Percentiles rank a stretch among this genome's conserved stretches.
These are phyloP conservation scores for Smittia aterrima DNA, from an alignment of 2,888 invertebrate species.

Conservation along the genomic window DNA sequence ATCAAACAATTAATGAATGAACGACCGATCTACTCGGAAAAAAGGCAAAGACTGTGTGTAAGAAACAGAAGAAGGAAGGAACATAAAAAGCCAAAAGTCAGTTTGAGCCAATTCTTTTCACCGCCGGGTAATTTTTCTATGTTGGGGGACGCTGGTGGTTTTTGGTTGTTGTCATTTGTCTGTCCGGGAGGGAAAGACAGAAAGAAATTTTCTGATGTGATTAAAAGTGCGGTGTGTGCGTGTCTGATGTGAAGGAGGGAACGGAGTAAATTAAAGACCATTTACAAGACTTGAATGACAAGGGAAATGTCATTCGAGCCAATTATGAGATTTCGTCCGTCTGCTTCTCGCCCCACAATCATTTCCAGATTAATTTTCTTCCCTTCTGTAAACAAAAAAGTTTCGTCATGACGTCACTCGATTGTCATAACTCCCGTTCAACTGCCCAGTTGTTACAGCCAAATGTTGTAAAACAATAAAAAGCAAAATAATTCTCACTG, in stretches of 20 bases:
- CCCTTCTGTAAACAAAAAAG: not conserved
- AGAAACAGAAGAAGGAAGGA: slow-evolving; percentile 15
- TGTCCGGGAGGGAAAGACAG: not conserved
- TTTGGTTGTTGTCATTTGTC: slow-evolving; percentile 17
- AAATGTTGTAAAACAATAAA: slow-evolving; percentile 39
- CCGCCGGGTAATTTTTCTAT: not conserved
- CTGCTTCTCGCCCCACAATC: not conserved
- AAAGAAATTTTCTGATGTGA: slow-evolving; percentile 24
- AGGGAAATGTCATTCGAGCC: slow-evolving; percentile 29
- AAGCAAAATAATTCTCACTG: slow-evolving; percentile 13
- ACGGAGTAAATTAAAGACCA: slow-evolving; percentile 33
- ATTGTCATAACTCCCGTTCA: slow-evolving; percentile 16
- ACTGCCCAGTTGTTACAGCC: slow-evolving; percentile 25
- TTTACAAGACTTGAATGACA: slow-evolving; percentile 20
- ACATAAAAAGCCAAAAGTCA: slow-evolving; percentile 28
- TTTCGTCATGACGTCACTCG: slow-evolving; percentile 8
- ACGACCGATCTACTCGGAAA: not conserved
- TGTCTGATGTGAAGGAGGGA: not conserved
- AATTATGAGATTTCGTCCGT: slow-evolving; percentile 31
- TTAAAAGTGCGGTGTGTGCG: slow-evolving; percentile 23
- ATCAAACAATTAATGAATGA: slow-evolving; percentile 21
- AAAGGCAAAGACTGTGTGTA: not conserved
- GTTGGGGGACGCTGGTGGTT: slow-evolving; percentile 10
- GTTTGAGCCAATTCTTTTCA: slow-evolving; percentile 10
- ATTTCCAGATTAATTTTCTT: slow-evolving; percentile 12